Percentiles rank a stretch among this genome's conserved stretches.
Conservation (phyloP, 2,797 vertebrate genomes). For the Botia almorhae region DNA sequence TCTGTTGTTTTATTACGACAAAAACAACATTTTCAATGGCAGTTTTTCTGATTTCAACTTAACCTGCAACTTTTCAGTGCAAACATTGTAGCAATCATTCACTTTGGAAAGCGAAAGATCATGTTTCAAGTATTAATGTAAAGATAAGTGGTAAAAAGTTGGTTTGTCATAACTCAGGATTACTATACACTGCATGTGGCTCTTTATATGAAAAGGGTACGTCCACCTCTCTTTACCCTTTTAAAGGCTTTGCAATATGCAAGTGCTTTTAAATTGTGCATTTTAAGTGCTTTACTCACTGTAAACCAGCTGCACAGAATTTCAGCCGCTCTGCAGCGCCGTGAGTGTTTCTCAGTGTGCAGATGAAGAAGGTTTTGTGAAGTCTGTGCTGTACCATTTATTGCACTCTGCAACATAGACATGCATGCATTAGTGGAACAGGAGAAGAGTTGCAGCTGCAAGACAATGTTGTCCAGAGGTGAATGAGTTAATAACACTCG, state of each 20-base stretch:
- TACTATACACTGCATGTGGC: constrained; percentile 97
- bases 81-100: constrained; percentile 99
- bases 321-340: constrained; percentile 58
- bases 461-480: constrained; percentile 36
- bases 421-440: not conserved
- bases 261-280: constrained; percentile 93
- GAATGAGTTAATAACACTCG: constrained; percentile 34
- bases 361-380: constrained; percentile 46
- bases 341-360: constrained; percentile 57
- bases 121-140: constrained; percentile 99
- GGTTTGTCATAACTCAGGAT: constrained; percentile 86
- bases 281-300: constrained; percentile 88
- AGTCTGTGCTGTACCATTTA: constrained; percentile 46
- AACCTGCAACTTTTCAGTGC: constrained; percentile 99
- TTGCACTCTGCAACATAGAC: constrained; percentile 29
- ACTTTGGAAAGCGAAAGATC: constrained; percentile 98
- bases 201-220: constrained; percentile 85
- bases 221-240: constrained; percentile 84
- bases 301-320: constrained; percentile 73
- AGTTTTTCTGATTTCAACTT: constrained; percentile 85
- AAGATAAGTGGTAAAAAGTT: constrained; percentile 83
- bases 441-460: constrained; percentile 33
- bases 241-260: constrained; percentile 92
- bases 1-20: constrained; percentile 90
- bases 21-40: constrained; percentile 99